Evolutionary conservation across 2,797 vertebrate species (phyloP).

Genomic region (Sparus aurata): DNA sequence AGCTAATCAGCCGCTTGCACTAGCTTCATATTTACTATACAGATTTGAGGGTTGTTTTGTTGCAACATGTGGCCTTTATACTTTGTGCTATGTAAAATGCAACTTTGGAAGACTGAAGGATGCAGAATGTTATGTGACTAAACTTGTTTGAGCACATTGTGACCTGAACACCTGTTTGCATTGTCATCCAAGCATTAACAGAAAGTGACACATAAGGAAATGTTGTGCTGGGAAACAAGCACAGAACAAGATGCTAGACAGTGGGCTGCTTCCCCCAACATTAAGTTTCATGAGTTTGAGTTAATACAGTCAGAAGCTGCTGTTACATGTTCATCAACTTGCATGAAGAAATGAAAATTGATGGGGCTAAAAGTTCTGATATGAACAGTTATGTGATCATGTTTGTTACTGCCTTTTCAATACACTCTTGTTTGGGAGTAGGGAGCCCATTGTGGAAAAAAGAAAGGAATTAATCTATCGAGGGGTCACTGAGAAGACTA

Average conservation of each 20-base stretch:
- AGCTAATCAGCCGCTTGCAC: background rate
- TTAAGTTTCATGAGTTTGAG: background rate
- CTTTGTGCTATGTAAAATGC: background rate
- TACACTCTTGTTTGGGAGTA: background rate
- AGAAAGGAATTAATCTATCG: background rate
- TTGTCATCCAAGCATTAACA: background rate
- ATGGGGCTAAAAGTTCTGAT: background rate
- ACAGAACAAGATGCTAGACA: background rate
- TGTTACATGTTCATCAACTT: background rate
- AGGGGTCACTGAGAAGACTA: background rate
- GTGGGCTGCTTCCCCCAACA: background rate
- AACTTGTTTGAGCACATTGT: conserved; percentile 38
- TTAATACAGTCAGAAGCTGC: background rate
- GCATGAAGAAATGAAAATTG: background rate
- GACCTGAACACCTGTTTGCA: background rate
- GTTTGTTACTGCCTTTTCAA: background rate
- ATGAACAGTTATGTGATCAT: background rate
- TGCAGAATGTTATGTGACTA: conserved; percentile 22
- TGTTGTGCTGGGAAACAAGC: background rate
- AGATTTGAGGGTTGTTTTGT: no score
- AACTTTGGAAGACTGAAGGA: background rate
- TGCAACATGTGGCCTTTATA: background rate
- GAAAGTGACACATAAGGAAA: background rate
- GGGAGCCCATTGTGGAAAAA: background rate
- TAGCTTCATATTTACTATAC: no score